Evolutionary conservation across 2,113 vertebrate species (phyloP).

Genomic region (Atlantisia rogersi): DNA sequence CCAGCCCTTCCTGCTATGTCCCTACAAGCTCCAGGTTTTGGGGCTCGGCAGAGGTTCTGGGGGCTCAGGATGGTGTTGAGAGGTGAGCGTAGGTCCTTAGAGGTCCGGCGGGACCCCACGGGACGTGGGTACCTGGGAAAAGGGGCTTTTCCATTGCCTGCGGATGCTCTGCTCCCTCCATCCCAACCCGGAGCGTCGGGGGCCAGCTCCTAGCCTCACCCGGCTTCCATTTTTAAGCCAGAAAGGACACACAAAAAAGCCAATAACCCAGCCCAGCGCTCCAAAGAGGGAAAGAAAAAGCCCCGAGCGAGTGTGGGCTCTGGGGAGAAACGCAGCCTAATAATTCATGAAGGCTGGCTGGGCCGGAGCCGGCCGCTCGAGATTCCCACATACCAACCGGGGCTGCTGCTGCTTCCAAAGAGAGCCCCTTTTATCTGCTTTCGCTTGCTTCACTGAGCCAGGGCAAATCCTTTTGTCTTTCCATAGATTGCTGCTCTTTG

Average conservation of each 20-base stretch:
- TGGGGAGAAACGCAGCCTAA: slow-evolving; percentile 71
- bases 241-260: slow-evolving; percentile 49
- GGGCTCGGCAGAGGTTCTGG: not conserved
- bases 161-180: not conserved
- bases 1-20: not conserved
- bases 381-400: slow-evolving; percentile 89
- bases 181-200: not conserved
- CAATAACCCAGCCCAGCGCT: slow-evolving; percentile 29
- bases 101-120: not conserved
- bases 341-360: slow-evolving; percentile 84
- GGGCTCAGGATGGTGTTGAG: not conserved
- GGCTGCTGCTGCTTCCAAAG: slow-evolving; percentile 87
- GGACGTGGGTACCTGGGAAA: not conserved
- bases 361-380: slow-evolving; percentile 76
- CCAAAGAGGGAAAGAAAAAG: slow-evolving; percentile 60
- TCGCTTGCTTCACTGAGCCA: slow-evolving; percentile 91
- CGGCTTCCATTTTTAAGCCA: slow-evolving; percentile 34
- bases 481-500: slow-evolving; percentile 92
- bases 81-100: not conserved
- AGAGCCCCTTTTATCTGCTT: slow-evolving; percentile 90
- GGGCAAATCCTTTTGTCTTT: slow-evolving; percentile 90
- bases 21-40: not conserved
- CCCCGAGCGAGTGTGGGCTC: slow-evolving; percentile 49
- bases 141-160: not conserved
- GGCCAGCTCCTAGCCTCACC: slow-evolving; percentile 24